Percentiles rank a stretch among this genome's conserved stretches.
Evolutionary conservation across 2,113 vertebrate species (phyloP).

Genomic region (Oriolus oriolus): DNA sequence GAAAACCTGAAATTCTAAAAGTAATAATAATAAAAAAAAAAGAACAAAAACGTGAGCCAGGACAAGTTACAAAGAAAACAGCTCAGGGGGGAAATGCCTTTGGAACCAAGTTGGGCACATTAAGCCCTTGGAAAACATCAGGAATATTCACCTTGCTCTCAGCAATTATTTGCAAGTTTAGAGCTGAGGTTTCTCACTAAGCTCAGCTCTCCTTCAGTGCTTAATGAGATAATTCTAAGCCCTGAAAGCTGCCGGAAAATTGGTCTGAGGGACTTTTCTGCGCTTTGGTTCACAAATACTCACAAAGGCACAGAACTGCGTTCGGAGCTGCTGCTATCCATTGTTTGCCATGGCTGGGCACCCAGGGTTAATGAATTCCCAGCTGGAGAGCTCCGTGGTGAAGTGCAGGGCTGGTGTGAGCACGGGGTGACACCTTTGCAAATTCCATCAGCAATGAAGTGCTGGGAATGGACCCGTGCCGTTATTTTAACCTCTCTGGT

Average conservation of each 20-base stretch:
- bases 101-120: not conserved
- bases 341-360: not conserved
- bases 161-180: not conserved
- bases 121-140: not conserved
- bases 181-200: not conserved
- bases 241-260: not conserved
- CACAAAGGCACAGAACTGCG: not conserved
- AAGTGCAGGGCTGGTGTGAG: not conserved
- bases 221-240: slow-evolving; percentile 17
- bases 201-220: not conserved
- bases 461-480: not conserved
- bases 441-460: not conserved
- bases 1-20: not conserved
- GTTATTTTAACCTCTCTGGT: not conserved
- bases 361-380: not conserved
- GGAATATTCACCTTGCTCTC: not conserved
- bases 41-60: not conserved
- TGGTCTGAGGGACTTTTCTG: not conserved
- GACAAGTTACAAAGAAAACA: not conserved
- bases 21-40: too few relatives aligned
- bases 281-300: not conserved
- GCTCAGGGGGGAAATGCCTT: not conserved
- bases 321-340: not conserved
- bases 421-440: not conserved
- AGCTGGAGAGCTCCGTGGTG: not conserved